These are phyloP conservation scores for Sipha maydis DNA, from an alignment of 2,888 invertebrate species.

Conservation along the genomic window DNA sequence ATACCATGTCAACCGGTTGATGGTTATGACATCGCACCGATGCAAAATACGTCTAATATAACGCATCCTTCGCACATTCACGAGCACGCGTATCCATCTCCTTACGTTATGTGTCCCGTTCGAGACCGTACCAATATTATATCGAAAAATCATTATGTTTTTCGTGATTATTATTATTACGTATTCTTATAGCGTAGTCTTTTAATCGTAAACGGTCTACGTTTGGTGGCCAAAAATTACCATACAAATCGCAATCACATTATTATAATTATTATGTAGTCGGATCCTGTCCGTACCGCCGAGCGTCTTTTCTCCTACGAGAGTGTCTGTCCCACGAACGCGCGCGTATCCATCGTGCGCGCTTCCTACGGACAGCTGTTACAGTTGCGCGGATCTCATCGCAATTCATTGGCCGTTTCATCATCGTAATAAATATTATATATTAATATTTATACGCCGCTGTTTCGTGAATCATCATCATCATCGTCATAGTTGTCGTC, in stretches of 20 bases:
- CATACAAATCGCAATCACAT: not conserved
- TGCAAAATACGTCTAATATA: not conserved
- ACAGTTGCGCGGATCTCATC: not conserved
- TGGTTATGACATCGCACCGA: not conserved
- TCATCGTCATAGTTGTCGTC: not conserved
- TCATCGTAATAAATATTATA: not conserved
- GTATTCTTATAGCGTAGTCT: too few species aligned
- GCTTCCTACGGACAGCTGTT: constrained; percentile 10
- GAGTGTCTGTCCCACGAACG: constrained; percentile 5
- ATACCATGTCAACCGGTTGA: too few species aligned
- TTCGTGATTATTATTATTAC: too few species aligned
- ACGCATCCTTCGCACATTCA: too few species aligned
- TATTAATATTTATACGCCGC: not conserved
- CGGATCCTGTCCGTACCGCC: too few species aligned
- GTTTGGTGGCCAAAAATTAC: not conserved
- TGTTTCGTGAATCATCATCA: constrained; percentile 19
- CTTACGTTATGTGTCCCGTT: not conserved
- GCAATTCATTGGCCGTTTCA: constrained; percentile 24
- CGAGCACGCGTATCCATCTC: too few species aligned
- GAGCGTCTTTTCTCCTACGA: not conserved
- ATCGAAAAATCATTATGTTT: too few species aligned
- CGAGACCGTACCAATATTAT: not conserved
- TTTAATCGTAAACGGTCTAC: not conserved
- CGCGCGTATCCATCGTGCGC: not conserved
- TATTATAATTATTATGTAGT: too few species aligned